Conservation (phyloP, 1,140 invertebrate genomes). For the Sycophila sp. region DNA sequence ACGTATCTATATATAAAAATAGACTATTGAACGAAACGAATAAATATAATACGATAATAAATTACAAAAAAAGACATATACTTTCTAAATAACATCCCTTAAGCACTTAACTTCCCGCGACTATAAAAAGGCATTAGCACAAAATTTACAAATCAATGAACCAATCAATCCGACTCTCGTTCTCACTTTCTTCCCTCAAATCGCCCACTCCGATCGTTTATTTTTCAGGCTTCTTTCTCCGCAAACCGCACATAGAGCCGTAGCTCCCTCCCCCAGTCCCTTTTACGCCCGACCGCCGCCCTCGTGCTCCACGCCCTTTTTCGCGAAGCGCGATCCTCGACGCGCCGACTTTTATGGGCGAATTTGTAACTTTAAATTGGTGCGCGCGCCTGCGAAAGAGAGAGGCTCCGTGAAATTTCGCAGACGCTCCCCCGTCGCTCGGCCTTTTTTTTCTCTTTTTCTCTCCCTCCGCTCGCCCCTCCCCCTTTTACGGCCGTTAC, state of each 20-base stretch:
- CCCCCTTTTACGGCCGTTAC: slow-evolving; percentile 13
- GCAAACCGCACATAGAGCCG: slow-evolving; percentile 1
- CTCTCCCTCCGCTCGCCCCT: background rate
- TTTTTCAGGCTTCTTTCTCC: slow-evolving; percentile 7
- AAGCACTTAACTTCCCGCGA: too few relatives aligned
- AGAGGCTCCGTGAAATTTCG: slow-evolving; percentile 38
- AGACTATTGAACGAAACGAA: too few relatives aligned
- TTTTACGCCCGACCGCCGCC: background rate
- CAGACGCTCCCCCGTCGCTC: too few relatives aligned
- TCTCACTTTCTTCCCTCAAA: background rate
- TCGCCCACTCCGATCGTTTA: background rate
- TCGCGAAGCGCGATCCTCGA: slow-evolving; percentile 12
- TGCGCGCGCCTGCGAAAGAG: slow-evolving; percentile 29
- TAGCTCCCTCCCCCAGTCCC: too few relatives aligned
- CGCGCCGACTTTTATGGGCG: slow-evolving; percentile 54
- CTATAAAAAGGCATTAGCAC: too few relatives aligned
- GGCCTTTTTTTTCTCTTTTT: slow-evolving; percentile 15
- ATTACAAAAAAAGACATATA: too few relatives aligned
- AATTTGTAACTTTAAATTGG: slow-evolving; percentile 65
- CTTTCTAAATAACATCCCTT: too few relatives aligned
- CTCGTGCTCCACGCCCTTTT: background rate
- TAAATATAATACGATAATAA: too few relatives aligned
- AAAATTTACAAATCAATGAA: slow-evolving; percentile 23
- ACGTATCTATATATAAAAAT: too few relatives aligned
- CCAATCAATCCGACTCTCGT: background rate